Percentiles rank a stretch among this genome's conserved stretches.
Evolutionary conservation across 2,888 invertebrate species (phyloP).

Genomic region (Allolobophora icterica): DNA sequence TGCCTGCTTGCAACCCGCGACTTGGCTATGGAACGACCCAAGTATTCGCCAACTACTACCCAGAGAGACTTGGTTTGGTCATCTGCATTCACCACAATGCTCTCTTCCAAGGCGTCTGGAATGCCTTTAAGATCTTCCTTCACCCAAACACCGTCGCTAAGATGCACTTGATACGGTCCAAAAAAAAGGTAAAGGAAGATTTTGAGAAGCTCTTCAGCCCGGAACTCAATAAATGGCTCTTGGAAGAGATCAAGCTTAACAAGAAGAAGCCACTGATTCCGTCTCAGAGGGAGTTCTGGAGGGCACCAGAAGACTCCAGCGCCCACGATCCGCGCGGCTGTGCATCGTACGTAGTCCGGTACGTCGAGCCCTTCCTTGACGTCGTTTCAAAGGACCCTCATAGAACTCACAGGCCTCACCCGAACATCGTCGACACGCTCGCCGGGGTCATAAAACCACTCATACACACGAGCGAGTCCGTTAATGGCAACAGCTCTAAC

Average conservation of each 20-base stretch:
- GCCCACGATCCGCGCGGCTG: constrained; percentile 61
- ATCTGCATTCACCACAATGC: constrained; percentile 61
- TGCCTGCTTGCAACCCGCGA: constrained; percentile 60
- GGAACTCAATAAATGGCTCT: constrained; percentile 58
- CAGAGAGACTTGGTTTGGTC: constrained; percentile 62
- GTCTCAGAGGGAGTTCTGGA: constrained; percentile 59
- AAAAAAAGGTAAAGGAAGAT: constrained; percentile 54
- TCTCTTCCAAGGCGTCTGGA: constrained; percentile 62
- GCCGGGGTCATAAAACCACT: constrained; percentile 45
- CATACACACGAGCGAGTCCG: not conserved
- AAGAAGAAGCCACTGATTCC: constrained; percentile 53
- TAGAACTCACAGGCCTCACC: constrained; percentile 56
- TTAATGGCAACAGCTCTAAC: constrained; percentile 25
- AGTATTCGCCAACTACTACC: constrained; percentile 60
- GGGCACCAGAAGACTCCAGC: constrained; percentile 45
- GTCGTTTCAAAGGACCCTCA: constrained; percentile 20
- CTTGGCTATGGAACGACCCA: constrained; percentile 59
- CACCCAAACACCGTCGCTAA: constrained; percentile 59
- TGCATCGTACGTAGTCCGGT: constrained; percentile 55
- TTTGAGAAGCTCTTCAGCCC: constrained; percentile 56
- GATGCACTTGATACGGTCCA: constrained; percentile 56
- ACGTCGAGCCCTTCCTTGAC: constrained; percentile 50
- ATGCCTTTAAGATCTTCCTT: constrained; percentile 59
- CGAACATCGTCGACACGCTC: constrained; percentile 57
- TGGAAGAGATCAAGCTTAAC: constrained; percentile 60